Evolutionary conservation across 2,888 invertebrate species (phyloP), one percentile per base, ranked within the genome.

Genomic region (Lithosia quadra): DNA sequence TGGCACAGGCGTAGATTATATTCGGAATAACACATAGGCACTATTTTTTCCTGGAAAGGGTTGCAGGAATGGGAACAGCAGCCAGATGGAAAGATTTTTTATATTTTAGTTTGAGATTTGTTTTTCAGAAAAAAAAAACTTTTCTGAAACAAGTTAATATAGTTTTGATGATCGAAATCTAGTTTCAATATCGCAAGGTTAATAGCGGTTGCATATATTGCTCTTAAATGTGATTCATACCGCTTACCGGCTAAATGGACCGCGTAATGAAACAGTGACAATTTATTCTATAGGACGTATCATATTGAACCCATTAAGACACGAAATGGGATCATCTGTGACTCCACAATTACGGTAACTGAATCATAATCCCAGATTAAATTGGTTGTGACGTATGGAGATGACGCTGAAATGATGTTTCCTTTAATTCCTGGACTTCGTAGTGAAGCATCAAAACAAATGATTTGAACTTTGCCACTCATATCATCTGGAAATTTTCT

Each of bases 201-300:
- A 69, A 13, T 59, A 55, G 60, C 28, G n/a, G n/a, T n/a, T n/a
- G n/a, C 24, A 24, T 65, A 65, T 22, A 39, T 55, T 49, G 15
- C 78, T 70, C 79, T 86, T 80, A 83, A 86, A 87, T 81, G 84
- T 88, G 89, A 90, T 76, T 89, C 88, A 90, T 56, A 53, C 69
- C 7, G 10, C 18, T 7, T 18, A 13, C n/a, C 24, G 62, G 74
- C 60, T 67, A 73, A 81, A 72, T 78, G 74, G 65, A 75, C 69
- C 78, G 81, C 76, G 79, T 74, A 71, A 58, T 68, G 49, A 70
- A 76, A 75, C 65, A 61, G 18, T 71, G 73, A 77, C 80, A 78
- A 80, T 73, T 7, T 68, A 64, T 64, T 64, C 24, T 56, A 65
- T 71, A 68, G 59, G 59, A 28, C 28, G 57, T 34, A 62, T 53